Base-by-base conservation (phyloP, 2,888 invertebrate genomes). In the Nysson spinosus region DNA sequence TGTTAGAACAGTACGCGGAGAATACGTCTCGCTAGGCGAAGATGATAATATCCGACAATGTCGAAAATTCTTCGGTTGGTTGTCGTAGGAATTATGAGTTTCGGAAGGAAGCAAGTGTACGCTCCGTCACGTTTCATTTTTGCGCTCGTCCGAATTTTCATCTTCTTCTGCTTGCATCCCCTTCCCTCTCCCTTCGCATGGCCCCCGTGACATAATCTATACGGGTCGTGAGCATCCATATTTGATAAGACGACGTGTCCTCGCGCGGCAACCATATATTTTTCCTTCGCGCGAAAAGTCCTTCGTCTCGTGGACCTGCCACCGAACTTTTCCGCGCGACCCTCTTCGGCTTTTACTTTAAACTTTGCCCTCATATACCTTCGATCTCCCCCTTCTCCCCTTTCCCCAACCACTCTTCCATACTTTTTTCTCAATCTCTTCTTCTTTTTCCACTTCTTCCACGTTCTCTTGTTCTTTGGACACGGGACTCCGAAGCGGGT, bases 191-290 rank as follows among this genome's bases (percentile, higher is more conserved):
- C n/a, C 4, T n/a, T 6, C 2, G 7, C 3, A 3, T 3, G 32
- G 3, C 7, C 11, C 9, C 28, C 17, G 19, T n/a, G n/a, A 7
- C 42, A 24, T 28, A 17, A 44, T 22, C 26, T 20, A 32, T 40
- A 28, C 34, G 32, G 34, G 37, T 34, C 42, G 32, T n/a, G 44
- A 16, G 60, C 58, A 71, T 71, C 52, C 71, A 74, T 74, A 69
- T 66, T 74, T 74, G 65, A 74, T 66, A 71, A 66, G 55, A 35
- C 46, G 42, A 42, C 66, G 37, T 52, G 55, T 61, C 40, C 34
- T 43, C 28, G 19, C 28, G 50, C 14, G 12, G 39, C 30, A 35
- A 20, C 40, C 71, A 52, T 58, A 62, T 55, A 69, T 50, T 69
- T 60, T 43, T 22, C 16, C 50, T 0, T 14, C 6, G 14, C 26